These are phyloP conservation scores for Thalassarche chlororhynchos DNA, from an alignment of 2,113 vertebrate species.

Conservation along the genomic window DNA sequence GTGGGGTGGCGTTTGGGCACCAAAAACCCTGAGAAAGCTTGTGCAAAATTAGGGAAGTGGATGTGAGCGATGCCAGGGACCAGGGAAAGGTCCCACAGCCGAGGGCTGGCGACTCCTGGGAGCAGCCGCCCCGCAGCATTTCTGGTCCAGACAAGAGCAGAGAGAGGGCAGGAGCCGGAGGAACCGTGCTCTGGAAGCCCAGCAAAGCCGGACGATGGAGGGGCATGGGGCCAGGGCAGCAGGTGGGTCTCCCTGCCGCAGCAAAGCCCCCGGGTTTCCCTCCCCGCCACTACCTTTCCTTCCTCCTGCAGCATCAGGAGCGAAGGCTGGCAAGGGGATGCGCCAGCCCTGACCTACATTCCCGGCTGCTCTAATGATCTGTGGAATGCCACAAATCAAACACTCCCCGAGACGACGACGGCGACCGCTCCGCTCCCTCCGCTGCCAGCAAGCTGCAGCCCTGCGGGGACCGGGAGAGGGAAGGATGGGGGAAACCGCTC, in stretches of 20 bases:
- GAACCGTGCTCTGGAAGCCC: neutral
- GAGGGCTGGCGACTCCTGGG: neutral
- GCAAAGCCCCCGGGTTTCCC: neutral
- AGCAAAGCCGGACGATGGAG: accelerated
- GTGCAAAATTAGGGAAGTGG: neutral
- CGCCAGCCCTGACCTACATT: conserved; percentile 70
- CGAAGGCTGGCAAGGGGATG: neutral
- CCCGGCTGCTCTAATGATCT: conserved; percentile 62
- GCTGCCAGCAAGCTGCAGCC: neutral
- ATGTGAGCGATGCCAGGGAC: neutral
- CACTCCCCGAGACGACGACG: neutral
- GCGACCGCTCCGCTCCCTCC: neutral
- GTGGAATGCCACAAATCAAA: conserved; percentile 70
- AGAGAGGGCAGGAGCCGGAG: neutral
- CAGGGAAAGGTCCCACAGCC: neutral
- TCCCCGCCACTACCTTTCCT: neutral
- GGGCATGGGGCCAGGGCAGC: neutral
- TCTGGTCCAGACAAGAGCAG: neutral
- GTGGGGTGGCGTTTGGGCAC: neutral
- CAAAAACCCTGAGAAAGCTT: neutral
- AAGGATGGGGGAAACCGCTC: neutral
- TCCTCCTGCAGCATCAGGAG: neutral
- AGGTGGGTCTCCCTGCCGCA: too few species aligned
- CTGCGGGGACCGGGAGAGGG: neutral
- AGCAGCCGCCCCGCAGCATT: accelerated